A percentile compares a stretch with the other conserved stretches of the same genome.
phyloP scores from a whole-genome alignment of 2,797 vertebrate species.

The Rhodeus uyekii region DNA sequence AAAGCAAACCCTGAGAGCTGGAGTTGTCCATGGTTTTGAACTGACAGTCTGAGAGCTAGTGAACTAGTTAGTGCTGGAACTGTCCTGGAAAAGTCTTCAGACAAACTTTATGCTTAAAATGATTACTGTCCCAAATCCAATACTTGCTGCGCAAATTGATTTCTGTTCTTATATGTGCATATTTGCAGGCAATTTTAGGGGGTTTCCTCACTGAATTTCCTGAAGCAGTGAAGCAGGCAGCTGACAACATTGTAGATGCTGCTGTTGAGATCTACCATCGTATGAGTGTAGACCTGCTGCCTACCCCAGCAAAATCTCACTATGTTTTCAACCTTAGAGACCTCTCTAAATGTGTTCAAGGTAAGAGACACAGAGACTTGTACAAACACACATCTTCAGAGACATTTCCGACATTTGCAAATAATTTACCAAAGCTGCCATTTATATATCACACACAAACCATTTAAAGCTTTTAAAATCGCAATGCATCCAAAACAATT shows the following conservation, averaged over 20 bases:
- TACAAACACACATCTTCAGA: background rate
- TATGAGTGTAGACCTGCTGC: conserved; percentile 86
- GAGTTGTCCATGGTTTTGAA: conserved; percentile 30
- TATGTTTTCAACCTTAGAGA: conserved; percentile 89
- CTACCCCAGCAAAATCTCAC: conserved; percentile 88
- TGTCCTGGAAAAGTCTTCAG: background rate
- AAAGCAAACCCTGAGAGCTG: background rate
- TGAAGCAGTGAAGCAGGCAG: conserved; percentile 75
- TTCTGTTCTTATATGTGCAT: background rate
- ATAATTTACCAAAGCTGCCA: background rate
- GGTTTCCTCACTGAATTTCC: conserved; percentile 84
- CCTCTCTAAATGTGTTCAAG: conserved; percentile 89
- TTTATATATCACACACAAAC: background rate
- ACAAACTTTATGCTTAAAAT: background rate
- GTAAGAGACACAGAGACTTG: conserved; percentile 63
- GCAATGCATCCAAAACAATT: background rate
- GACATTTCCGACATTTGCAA: conserved; percentile 10
- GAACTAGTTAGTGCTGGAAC: background rate
- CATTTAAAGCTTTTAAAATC: background rate
- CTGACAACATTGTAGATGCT: conserved; percentile 80
- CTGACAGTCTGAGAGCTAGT: background rate
- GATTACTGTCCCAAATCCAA: background rate
- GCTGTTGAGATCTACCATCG: conserved; percentile 86
- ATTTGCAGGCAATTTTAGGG: conserved; percentile 79
- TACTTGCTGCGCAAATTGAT: background rate